Evolutionary conservation across 1,140 invertebrate species (phyloP).

Genomic region (Solenopsis fugax): DNA sequence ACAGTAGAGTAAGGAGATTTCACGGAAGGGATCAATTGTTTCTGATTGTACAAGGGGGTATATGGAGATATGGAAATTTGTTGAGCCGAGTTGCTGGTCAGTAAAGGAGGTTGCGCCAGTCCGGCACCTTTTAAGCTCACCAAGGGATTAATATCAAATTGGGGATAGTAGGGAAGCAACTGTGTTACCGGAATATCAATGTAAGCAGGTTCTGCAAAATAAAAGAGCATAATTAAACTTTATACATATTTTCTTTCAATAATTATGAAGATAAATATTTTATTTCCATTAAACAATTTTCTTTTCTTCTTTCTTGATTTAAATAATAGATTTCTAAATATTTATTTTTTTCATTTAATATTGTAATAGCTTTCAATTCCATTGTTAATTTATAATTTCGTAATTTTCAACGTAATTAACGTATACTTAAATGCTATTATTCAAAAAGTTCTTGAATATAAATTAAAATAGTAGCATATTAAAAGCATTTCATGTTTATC

Average conservation of each 20-base stretch:
- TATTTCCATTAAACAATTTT: background rate
- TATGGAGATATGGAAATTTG: constrained; percentile 80
- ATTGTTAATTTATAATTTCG: background rate
- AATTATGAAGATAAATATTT: background rate
- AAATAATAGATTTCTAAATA: background rate
- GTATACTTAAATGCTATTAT: background rate
- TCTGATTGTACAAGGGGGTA: constrained; percentile 75
- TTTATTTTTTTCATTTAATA: background rate
- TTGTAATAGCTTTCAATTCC: background rate
- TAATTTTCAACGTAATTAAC: constrained; percentile 3
- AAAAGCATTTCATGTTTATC: background rate
- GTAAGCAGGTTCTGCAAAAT: constrained; percentile 78
- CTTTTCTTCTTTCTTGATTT: background rate
- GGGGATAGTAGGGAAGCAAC: constrained; percentile 78
- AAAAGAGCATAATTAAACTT: constrained; percentile 4
- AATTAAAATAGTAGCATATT: constrained; percentile 4
- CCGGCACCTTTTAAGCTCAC: constrained; percentile 65
- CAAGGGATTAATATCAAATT: constrained; percentile 69
- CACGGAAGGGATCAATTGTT: constrained; percentile 66
- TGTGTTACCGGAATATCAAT: constrained; percentile 81
- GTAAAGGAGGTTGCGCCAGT: constrained; percentile 67
- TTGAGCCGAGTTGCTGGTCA: constrained; percentile 71
- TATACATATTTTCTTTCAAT: background rate
- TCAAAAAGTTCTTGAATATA: constrained; percentile 1
- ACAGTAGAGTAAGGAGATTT: constrained; percentile 76